A percentile compares a stretch with the other conserved stretches of the same genome.
phyloP scores from a whole-genome alignment of 1,140 invertebrate genomes.

The Tetragnatha versicolor region DNA sequence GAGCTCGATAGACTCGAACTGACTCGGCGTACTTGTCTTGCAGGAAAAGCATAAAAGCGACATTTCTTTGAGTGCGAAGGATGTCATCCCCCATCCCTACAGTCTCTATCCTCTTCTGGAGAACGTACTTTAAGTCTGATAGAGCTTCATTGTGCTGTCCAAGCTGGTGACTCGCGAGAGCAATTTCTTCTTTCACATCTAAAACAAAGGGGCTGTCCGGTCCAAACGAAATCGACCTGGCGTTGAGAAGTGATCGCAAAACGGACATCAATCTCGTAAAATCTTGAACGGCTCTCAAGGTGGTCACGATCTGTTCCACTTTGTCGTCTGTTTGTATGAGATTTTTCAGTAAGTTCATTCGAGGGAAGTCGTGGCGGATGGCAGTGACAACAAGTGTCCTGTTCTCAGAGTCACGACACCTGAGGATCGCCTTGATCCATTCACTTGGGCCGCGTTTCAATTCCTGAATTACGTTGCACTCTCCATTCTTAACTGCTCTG shows the following conservation, averaged over 20 bases:
- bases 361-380: constrained; percentile 22
- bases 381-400: constrained; percentile 17
- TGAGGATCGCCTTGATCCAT: constrained; percentile 3
- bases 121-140: constrained; percentile 51
- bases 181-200: constrained; percentile 41
- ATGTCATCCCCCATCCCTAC: constrained; percentile 57
- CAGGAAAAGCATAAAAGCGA: constrained; percentile 57
- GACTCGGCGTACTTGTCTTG: constrained; percentile 59
- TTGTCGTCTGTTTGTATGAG: not conserved
- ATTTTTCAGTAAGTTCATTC: constrained; percentile 7
- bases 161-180: not conserved
- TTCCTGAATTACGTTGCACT: not conserved
- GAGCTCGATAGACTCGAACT: constrained; percentile 56
- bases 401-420: not conserved
- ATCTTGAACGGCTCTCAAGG: constrained; percentile 29
- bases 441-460: not conserved
- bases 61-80: constrained; percentile 55
- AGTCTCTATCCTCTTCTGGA: constrained; percentile 49
- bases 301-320: not conserved
- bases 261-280: too few species aligned
- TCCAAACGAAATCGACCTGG: constrained; percentile 46
- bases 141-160: constrained; percentile 56
- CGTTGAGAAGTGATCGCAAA: constrained; percentile 33
- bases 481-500: constrained; percentile 23
- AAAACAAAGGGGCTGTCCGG: constrained; percentile 45